These are phyloP conservation scores for Cephus nigrinus DNA, from an alignment of 2,888 invertebrate species.

Conservation along the genomic window DNA sequence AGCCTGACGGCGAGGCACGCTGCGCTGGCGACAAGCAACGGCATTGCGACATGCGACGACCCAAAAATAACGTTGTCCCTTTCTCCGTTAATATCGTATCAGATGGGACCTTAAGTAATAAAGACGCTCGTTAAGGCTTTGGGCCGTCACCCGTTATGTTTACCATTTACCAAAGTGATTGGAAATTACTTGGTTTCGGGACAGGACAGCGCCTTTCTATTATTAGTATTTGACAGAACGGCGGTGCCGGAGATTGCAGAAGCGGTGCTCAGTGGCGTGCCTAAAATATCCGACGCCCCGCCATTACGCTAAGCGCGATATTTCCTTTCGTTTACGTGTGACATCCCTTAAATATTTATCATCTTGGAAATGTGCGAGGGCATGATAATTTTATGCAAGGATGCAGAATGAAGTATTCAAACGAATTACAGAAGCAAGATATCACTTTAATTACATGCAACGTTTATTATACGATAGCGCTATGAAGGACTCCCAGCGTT, in stretches of 20 bases:
- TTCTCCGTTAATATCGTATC: conserved; percentile 7
- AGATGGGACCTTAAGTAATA: not conserved
- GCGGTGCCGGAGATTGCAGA: conserved; percentile 4
- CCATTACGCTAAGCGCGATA: not conserved
- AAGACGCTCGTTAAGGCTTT: conserved; percentile 3
- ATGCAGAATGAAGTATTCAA: not conserved
- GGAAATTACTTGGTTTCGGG: conserved; percentile 17
- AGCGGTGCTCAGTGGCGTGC: not conserved
- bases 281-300: not conserved
- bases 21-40: conserved; percentile 12
- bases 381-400: not conserved
- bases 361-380: not conserved
- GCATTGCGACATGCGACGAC: conserved; percentile 23
- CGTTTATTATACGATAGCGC: not conserved
- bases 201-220: conserved; percentile 12
- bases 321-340: not conserved
- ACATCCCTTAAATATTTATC: not conserved
- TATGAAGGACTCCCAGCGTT: not conserved
- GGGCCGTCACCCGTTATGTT: conserved; percentile 3
- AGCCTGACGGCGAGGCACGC: conserved; percentile 11
- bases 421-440: not conserved
- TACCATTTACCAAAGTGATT: conserved; percentile 11
- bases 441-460: not conserved
- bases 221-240: conserved; percentile 13
- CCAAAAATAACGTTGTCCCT: conserved; percentile 19